Conservation (phyloP, 2,797 vertebrate genomes). For the Zenarchopterus dispar region DNA sequence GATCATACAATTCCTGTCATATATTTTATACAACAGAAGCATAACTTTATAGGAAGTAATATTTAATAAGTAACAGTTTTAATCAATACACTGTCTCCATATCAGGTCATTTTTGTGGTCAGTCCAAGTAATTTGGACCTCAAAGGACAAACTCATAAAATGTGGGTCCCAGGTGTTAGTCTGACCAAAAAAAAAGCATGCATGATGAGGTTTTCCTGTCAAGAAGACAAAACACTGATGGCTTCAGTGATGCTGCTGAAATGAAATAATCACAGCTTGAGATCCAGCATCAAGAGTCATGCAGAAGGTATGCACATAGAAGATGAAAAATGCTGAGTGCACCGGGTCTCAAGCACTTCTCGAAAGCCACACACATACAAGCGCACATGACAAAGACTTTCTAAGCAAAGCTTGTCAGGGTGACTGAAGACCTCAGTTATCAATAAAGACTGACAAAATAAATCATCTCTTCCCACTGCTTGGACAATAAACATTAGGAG, state of each 20-base stretch:
- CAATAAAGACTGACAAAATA: slow-evolving; percentile 41
- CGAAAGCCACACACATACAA: slow-evolving; percentile 23
- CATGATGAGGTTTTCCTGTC: slow-evolving; percentile 13
- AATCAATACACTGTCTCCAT: too few relatives aligned
- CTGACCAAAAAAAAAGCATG: slow-evolving; percentile 22
- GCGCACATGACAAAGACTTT: slow-evolving; percentile 18
- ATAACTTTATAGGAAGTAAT: too few relatives aligned
- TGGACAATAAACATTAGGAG: background rate
- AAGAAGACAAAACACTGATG: slow-evolving; percentile 35
- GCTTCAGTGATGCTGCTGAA: slow-evolving; percentile 41
- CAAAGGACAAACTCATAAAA: background rate
- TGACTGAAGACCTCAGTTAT: slow-evolving; percentile 14
- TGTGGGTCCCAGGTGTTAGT: slow-evolving; percentile 23
- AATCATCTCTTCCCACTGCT: slow-evolving; percentile 6
- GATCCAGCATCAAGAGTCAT: slow-evolving; percentile 43
- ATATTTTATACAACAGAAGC: too few relatives aligned
- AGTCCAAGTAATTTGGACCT: too few relatives aligned
- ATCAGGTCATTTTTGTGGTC: too few relatives aligned
- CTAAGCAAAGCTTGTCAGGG: slow-evolving; percentile 15
- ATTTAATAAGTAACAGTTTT: too few relatives aligned
- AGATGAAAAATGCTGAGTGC: background rate
- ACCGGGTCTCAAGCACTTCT: slow-evolving; percentile 52
- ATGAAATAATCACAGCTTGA: slow-evolving; percentile 43
- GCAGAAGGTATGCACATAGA: slow-evolving; percentile 49
- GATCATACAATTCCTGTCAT: too few relatives aligned